Percentiles rank a stretch among this genome's conserved stretches.
phyloP scores from a whole-genome alignment of 2,888 invertebrate genomes.

The Tachina grossa region DNA sequence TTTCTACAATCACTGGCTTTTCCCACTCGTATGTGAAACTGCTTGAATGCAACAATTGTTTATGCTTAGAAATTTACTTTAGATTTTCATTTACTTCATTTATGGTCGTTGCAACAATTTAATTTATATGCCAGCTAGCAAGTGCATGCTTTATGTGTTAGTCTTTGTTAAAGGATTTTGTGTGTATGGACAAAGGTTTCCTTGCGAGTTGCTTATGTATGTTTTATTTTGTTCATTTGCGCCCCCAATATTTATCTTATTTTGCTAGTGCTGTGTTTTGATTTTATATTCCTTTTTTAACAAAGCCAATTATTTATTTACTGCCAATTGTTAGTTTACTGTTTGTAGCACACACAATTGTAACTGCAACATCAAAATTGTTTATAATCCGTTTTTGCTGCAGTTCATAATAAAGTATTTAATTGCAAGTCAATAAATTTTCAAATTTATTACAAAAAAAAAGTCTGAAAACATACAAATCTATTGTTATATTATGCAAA shows the following conservation, averaged over 20 bases:
- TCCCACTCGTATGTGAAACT: constrained; percentile 10
- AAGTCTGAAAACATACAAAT: constrained; percentile 40
- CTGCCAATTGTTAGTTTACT: constrained; percentile 34
- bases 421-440: constrained; percentile 62
- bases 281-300: constrained; percentile 28
- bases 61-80: constrained; percentile 48
- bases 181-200: background rate
- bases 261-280: background rate
- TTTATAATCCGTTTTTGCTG: constrained; percentile 59
- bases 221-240: constrained; percentile 40
- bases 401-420: constrained; percentile 48
- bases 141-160: constrained; percentile 1
- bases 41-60: constrained; percentile 67
- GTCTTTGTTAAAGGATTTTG: background rate
- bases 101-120: constrained; percentile 1
- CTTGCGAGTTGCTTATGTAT: constrained; percentile 41
- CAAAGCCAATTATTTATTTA: constrained; percentile 66
- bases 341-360: background rate
- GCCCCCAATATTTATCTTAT: constrained; percentile 23
- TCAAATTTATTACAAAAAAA: background rate
- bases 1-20: constrained; percentile 17
- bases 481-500: constrained; percentile 57
- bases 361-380: constrained; percentile 60
- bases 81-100: constrained; percentile 45
- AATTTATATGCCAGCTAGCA: constrained; percentile 42